Evolutionary conservation across 1,140 invertebrate species (phyloP), one percentile per base, ranked within the genome.

Genomic region (Pachyrhynchus sulphureomaculatus): DNA sequence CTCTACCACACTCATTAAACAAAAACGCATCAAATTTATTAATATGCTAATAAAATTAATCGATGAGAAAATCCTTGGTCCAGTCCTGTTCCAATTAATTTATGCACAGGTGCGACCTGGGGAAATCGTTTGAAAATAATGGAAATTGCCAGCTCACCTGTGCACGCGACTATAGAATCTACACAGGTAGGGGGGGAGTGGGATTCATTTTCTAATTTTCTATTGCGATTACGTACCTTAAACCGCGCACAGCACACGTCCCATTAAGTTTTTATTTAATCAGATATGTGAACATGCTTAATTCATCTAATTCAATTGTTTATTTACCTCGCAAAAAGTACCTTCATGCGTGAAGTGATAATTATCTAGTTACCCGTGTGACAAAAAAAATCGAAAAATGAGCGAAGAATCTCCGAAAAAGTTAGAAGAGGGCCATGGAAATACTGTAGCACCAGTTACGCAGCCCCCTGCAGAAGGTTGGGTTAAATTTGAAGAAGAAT

Each of bases 401-500:
- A 66, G 63, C 54, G 68, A 64, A 48, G 62, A 65, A 58, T 63
- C 41, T 18, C 34, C 64, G 10, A 67, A 64, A 42, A 60, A 59
- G 20, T n/a, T 49, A 13, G 67, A 68, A 63, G 55, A 63, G 20
- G 70, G 67, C 17, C 68, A 69, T 39, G 62, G 58, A 23, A 64
- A 58, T 45, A 44, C 49, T 4, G 65, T 69, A 13, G 61, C 71
- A 8, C 69, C 69, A 4, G 44, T 61, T 34, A 29, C 61, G 15
- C 59, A 68, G 24, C 68, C 68, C 10, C 45, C 33, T 6, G 6
- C 49, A 9, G 55, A 68, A 53, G 63, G 37, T 45, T 68, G 65
- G 62, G 54, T 69, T 47, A 58, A 61, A 24, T 67, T 64, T 42
- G 65, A 65, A 51, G 66, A 71, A 59, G 60, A 62, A 26, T 54